phyloP scores from a whole-genome alignment of 1,140 invertebrate species.

The Archivesica marissinica region DNA sequence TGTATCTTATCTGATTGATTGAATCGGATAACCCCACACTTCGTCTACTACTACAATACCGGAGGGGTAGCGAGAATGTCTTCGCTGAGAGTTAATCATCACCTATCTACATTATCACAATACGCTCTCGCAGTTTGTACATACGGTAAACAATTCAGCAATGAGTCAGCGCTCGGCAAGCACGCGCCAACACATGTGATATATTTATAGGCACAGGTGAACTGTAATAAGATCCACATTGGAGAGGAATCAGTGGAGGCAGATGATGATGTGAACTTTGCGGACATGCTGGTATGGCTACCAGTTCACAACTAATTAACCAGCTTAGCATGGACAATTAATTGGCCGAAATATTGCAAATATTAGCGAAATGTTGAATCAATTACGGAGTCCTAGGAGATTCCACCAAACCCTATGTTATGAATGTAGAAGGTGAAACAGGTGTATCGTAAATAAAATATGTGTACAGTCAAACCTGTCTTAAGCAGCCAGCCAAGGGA shows the following conservation, averaged over 20 bases:
- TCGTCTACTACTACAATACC: slow-evolving; percentile 13
- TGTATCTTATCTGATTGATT: background rate
- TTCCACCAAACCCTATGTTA: too few species aligned
- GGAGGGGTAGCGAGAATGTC: background rate
- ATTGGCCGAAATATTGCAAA: background rate
- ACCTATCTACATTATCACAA: background rate
- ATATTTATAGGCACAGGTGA: slow-evolving; percentile 33
- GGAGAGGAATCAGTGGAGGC: too few species aligned
- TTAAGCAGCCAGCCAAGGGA: too few species aligned
- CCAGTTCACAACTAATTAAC: too few species aligned
- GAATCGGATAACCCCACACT: background rate
- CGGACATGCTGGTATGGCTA: too few species aligned
- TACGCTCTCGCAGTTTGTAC: background rate
- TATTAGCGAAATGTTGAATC: background rate
- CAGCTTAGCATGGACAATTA: too few species aligned
- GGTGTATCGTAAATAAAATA: too few species aligned
- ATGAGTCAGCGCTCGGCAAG: slow-evolving; percentile 26
- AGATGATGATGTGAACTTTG: too few species aligned
- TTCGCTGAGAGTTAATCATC: slow-evolving; percentile 14
- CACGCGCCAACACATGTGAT: slow-evolving; percentile 28
- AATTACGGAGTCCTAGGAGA: background rate
- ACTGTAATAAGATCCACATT: too few species aligned
- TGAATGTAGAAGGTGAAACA: too few species aligned
- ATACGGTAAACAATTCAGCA: slow-evolving; percentile 23
- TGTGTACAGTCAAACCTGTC: too few species aligned